Evolutionary conservation across 2,888 invertebrate genomes (phyloP), one percentile per base, ranked within the genome.

Genomic region (Ctenicera cuprea): DNA sequence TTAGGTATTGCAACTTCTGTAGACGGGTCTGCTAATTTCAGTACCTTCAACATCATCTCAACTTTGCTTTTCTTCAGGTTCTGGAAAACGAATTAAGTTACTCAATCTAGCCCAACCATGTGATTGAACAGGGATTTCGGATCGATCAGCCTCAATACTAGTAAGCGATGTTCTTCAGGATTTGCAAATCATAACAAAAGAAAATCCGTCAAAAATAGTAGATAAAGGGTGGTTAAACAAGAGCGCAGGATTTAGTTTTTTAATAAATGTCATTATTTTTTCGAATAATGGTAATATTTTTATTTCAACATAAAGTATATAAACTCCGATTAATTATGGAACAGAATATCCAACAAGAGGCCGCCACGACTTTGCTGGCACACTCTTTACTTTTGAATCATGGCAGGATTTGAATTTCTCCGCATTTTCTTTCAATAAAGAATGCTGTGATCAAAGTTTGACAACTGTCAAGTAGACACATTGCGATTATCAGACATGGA

Each of bases 291-390:
- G n/a, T n/a, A n/a, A n/a, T n/a, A n/a, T n/a, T n/a, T n/a, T n/a
- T n/a, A n/a, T n/a, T n/a, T n/a, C n/a, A n/a, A n/a, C n/a, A n/a
- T n/a, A n/a, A n/a, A n/a, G n/a, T n/a, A n/a, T n/a, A n/a, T n/a
- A n/a, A n/a, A n/a, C n/a, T n/a, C n/a, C n/a, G n/a, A 71, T 73
- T 38, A 70, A 54, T 75, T 73, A 50, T 41, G 70, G 41, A 57
- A 57, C 62, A 68, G 52, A 72, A 54, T 20, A 68, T 62, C 37
- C 57, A 59, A n/a, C n/a, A n/a, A n/a, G n/a, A n/a, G n/a, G n/a
- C n/a, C n/a, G n/a, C n/a, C n/a, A n/a, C n/a, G n/a, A n/a, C n/a
- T n/a, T n/a, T n/a, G n/a, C n/a, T n/a, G n/a, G n/a, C n/a, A n/a
- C n/a, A n/a, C n/a, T n/a, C n/a, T n/a, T n/a, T n/a, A n/a, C n/a